Base-by-base conservation (phyloP, 2,797 vertebrate genomes). In the Manis javanica region DNA sequence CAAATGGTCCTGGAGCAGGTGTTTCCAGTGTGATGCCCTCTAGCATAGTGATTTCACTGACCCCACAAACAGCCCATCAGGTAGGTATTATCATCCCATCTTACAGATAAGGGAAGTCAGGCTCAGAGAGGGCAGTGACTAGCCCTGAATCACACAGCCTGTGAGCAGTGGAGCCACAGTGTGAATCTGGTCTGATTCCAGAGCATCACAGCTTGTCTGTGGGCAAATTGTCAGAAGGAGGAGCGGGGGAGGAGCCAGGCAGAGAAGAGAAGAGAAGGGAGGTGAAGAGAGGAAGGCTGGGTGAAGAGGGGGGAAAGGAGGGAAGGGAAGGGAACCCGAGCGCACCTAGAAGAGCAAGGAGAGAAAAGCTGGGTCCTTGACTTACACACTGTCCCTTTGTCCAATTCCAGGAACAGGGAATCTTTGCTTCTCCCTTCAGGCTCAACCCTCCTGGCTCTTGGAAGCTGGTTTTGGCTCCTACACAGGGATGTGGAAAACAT, bases 391-490 rank as follows among this genome's bases (percentile, higher is more conserved):
- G 2, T 19, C 81, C 14, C 0, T 1, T 5, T 1, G 0, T 26
- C 42, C 29, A 15, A 0, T 14, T 24, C 57, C 61, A 5, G 71
- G 59, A 53, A 57, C 31, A 5, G 66, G 55, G 23, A 55, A 19
- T 19, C n/a, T 59, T 34, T 16, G 68, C n/a, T 29, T 79, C 68
- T 85, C 49, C 81, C 59, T 89, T 7, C 46, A 29, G 75, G 55
- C 75, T 63, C n/a, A 31, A 2, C 31, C 66, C 72, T 61, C 55
- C 90, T 55, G 87, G 71, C 69, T 83, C 93, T 57, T 2, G 18
- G 49, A 68, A 90, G 57, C 81, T 81, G 90, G 11, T 91, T 82
- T 91, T 91, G 96, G 79, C 88, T 96, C 26, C 81, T 39, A 57
- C 53, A 37, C 3, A 64, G 78, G 78, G 95, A 72, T 69, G 26